A percentile compares a stretch with the other conserved stretches of the same genome.
phyloP scores from a whole-genome alignment of 1,140 invertebrate genomes.

The Pseudomyrmex concolor region DNA sequence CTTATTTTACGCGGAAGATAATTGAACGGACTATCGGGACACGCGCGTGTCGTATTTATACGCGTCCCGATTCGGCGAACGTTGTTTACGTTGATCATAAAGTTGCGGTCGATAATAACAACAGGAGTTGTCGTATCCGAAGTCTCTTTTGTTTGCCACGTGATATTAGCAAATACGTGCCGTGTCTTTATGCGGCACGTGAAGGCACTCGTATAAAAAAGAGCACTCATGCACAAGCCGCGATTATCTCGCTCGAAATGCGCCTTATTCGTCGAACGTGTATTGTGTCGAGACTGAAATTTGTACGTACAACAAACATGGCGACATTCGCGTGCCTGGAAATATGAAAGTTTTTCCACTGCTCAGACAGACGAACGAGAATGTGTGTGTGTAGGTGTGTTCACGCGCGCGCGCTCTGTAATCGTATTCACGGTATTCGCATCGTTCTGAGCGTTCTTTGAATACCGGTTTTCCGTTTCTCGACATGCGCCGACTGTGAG shows the following conservation, averaged over 20 bases:
- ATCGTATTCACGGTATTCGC: slow-evolving; percentile 71
- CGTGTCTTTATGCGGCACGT: slow-evolving; percentile 29
- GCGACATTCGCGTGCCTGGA: slow-evolving; percentile 51
- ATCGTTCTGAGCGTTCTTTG: slow-evolving; percentile 65
- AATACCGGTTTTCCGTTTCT: slow-evolving; percentile 74
- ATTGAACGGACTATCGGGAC: slow-evolving; percentile 6
- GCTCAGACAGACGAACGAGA: slow-evolving; percentile 27
- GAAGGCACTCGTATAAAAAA: slow-evolving; percentile 31
- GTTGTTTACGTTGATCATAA: slow-evolving; percentile 12
- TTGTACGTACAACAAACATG: slow-evolving; percentile 51
- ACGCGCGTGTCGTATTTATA: background rate
- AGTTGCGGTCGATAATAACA: slow-evolving; percentile 26
- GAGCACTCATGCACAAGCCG: slow-evolving; percentile 31
- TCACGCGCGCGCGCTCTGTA: slow-evolving; percentile 23
- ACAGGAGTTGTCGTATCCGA: background rate
- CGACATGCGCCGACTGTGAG: slow-evolving; percentile 67
- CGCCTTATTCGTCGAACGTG: slow-evolving; percentile 32
- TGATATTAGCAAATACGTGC: slow-evolving; percentile 36
- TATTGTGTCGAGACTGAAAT: slow-evolving; percentile 56
- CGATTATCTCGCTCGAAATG: slow-evolving; percentile 52
- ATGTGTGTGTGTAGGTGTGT: background rate
- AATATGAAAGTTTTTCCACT: slow-evolving; percentile 64
- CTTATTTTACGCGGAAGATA: slow-evolving; percentile 27
- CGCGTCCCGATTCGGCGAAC: background rate
- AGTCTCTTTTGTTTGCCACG: slow-evolving; percentile 20